Evolutionary conservation across 2,797 vertebrate species (phyloP).

Genomic region (Sebastes reedi): DNA sequence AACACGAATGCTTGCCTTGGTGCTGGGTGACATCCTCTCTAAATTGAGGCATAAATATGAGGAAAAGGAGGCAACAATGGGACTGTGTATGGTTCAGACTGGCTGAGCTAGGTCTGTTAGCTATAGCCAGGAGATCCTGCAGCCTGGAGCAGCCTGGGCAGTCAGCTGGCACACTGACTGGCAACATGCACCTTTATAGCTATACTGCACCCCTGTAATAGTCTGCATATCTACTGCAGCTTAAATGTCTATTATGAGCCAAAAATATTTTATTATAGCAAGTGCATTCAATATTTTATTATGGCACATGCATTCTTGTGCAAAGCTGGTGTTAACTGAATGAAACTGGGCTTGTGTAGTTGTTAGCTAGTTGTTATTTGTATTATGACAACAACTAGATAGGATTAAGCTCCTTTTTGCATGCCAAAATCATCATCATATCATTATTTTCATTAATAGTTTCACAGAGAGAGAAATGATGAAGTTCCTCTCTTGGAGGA

Average conservation of each 20-base stretch:
- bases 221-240: neutral
- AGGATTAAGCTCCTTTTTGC: conserved; percentile 1
- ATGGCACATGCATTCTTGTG: neutral
- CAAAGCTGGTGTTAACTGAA: conserved; percentile 14
- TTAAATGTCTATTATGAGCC: neutral
- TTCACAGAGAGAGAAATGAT: neutral
- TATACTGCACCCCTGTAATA: conserved; percentile 8
- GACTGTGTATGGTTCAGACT: conserved; percentile 71
- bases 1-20: neutral
- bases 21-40: conserved; percentile 32
- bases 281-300: neutral
- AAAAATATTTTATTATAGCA: neutral
- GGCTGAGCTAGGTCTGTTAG: conserved; percentile 67
- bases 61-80: conserved; percentile 82
- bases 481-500: neutral
- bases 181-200: conserved; percentile 51
- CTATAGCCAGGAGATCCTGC: conserved; percentile 5
- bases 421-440: neutral
- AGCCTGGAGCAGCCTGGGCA: conserved; percentile 40
- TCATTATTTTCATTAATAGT: neutral
- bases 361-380: conserved; percentile 29
- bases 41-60: conserved; percentile 40
- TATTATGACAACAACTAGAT: conserved; percentile 13
- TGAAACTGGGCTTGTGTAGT: conserved; percentile 38
- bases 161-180: conserved; percentile 72